Base-by-base conservation (phyloP, 2,888 invertebrate genomes). In the Himalopsyche kuldschensis region DNA sequence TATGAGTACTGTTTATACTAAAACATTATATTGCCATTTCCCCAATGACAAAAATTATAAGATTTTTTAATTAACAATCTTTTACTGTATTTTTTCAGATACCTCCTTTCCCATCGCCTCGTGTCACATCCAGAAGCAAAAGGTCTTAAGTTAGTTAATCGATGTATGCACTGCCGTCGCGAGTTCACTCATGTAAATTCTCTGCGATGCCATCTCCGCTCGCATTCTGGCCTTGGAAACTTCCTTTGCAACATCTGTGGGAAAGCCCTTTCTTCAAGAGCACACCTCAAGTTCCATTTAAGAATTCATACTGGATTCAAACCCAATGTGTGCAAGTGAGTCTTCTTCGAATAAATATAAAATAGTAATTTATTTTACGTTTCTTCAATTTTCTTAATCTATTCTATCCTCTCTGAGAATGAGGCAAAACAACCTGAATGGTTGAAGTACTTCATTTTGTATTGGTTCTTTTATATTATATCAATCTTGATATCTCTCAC, bases 291-390 rank as follows among this genome's bases (percentile, higher is more conserved):
- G 88, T 93, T 93, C 87, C 94, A 94, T 88, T 90, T 93, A 85
- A 89, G 93, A 48, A 93, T 93, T 78, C 94, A 94, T 88, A 93
- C 93, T 1, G 93, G 93, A 0, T 93, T 93, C 89, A 94, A 94
- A 88, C 93, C 94, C 0, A 92, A 93, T 87, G 91, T 93, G 0
- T 94, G 94, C 90, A 91, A 91, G 89, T 89, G 1, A 86, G 88
- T 87, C 15, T 31, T 46, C 30, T n/a, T n/a, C n/a, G n/a, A n/a
- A n/a, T n/a, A n/a, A n/a, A n/a, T n/a, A n/a, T n/a, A n/a, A n/a
- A n/a, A n/a, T n/a, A n/a, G n/a, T n/a, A n/a, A n/a, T n/a, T n/a
- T n/a, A n/a, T n/a, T n/a, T n/a, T n/a, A n/a, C n/a, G n/a, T n/a
- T n/a, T n/a, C n/a, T n/a, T n/a, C n/a, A n/a, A n/a, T n/a, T n/a